phyloP scores from a whole-genome alignment of 1,140 invertebrate species.

The Drosophila mauritiana region DNA sequence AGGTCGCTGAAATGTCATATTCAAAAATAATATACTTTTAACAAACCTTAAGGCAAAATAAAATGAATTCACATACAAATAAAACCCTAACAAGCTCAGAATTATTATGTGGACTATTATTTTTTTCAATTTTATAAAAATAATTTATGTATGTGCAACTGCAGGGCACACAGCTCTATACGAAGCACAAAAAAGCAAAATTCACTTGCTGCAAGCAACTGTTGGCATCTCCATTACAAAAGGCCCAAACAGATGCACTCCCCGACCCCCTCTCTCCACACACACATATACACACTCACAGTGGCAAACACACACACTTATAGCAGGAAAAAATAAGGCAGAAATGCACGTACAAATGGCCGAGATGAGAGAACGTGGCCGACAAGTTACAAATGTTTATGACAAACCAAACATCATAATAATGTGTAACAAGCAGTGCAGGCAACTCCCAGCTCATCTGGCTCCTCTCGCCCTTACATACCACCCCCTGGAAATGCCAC shows the following conservation, averaged over 20 bases:
- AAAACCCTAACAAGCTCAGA: neutral
- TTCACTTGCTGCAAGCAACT: slow-evolving; percentile 19
- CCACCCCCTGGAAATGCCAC: neutral
- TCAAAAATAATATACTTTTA: neutral
- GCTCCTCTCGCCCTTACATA: neutral
- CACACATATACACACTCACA: neutral
- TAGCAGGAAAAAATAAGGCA: neutral
- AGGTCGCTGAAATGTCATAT: no score
- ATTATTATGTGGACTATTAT: neutral
- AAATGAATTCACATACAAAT: neutral
- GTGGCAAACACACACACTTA: neutral
- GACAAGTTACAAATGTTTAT: slow-evolving; percentile 81
- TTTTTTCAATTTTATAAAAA: neutral
- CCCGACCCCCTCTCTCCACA: neutral
- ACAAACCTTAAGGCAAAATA: neutral
- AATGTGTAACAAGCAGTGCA: slow-evolving; percentile 76
- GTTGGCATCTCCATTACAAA: slow-evolving; percentile 36
- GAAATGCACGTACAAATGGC: slow-evolving; percentile 44
- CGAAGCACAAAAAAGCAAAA: slow-evolving; percentile 1
- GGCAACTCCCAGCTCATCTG: slow-evolving; percentile 1
- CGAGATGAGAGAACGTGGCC: slow-evolving; percentile 39
- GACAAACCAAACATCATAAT: slow-evolving; percentile 82
- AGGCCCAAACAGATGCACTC: slow-evolving; percentile 17
- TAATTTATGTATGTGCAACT: neutral
- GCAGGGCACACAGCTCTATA: neutral